These are phyloP conservation scores for Tachystola acroxantha DNA, from an alignment of 2,888 invertebrate species.

Conservation along the genomic window DNA sequence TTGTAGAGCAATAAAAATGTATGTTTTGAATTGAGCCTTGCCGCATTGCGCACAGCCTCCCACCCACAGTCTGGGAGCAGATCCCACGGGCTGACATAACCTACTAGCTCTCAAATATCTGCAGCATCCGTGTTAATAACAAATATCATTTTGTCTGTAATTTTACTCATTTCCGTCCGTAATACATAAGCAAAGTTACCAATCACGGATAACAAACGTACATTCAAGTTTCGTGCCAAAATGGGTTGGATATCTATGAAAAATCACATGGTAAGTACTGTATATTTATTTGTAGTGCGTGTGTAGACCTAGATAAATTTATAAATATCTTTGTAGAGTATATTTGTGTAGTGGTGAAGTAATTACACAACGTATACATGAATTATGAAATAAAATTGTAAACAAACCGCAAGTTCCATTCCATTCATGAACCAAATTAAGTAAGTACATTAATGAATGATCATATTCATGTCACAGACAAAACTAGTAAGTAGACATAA, in stretches of 20 bases:
- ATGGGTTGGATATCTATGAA: conserved; percentile 77
- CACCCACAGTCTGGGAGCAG: conserved; percentile 57
- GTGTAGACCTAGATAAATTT: too few relatives aligned
- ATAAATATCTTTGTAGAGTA: too few relatives aligned
- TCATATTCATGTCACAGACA: too few relatives aligned
- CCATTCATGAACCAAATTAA: too few relatives aligned
- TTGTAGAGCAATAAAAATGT: too few relatives aligned
- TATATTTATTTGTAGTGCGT: too few relatives aligned
- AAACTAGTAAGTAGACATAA: too few relatives aligned
- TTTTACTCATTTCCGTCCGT: conserved; percentile 22
- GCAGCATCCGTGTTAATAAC: conserved; percentile 20
- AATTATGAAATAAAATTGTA: too few relatives aligned
- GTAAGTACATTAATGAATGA: too few relatives aligned
- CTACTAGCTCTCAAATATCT: conserved; percentile 32
- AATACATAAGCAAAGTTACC: conserved; percentile 17
- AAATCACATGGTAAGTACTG: conserved; percentile 67
- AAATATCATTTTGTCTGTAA: conserved; percentile 13
- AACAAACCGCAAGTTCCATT: too few relatives aligned
- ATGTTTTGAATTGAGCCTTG: conserved; percentile 50
- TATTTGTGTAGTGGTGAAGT: too few relatives aligned
- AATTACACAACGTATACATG: too few relatives aligned
- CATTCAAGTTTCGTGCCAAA: conserved; percentile 53
- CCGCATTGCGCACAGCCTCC: conserved; percentile 77
- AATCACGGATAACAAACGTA: conserved; percentile 55
- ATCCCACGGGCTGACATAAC: conserved; percentile 66